Evolutionary conservation across 2,797 vertebrate species (phyloP).

Genomic region (Leptodactylus fallax): DNA sequence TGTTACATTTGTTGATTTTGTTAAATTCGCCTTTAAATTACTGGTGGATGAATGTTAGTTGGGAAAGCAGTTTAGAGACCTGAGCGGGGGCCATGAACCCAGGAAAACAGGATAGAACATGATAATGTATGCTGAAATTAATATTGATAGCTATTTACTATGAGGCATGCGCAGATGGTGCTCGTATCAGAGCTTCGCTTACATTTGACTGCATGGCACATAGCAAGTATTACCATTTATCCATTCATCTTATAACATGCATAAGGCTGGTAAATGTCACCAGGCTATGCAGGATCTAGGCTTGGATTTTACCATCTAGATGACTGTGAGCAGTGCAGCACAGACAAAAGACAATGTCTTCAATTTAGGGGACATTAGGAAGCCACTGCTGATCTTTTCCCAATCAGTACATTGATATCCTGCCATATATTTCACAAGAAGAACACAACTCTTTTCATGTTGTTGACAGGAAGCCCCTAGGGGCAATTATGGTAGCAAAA

Average conservation of each 20-base stretch:
- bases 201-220: not conserved
- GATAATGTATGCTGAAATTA: not conserved
- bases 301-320: not conserved
- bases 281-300: not conserved
- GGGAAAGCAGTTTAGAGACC: not conserved
- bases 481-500: conserved; percentile 62
- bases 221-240: not conserved
- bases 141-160: not conserved
- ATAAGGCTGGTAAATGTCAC: not conserved
- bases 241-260: not conserved
- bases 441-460: conserved; percentile 54
- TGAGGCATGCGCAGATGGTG: conserved; percentile 1
- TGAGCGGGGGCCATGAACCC: not conserved
- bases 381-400: conserved; percentile 14
- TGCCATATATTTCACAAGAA: conserved; percentile 47
- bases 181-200: not conserved
- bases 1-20: conserved; percentile 54
- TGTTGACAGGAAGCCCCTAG: conserved; percentile 54
- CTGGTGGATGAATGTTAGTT: not conserved
- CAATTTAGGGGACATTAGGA: not conserved
- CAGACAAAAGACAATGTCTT: not conserved
- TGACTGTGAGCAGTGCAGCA: not conserved
- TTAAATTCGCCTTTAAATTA: conserved; percentile 35
- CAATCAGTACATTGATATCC: conserved; percentile 48
- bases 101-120: not conserved